Conservation (phyloP, 2,797 vertebrate species). For the Falco peregrinus region DNA sequence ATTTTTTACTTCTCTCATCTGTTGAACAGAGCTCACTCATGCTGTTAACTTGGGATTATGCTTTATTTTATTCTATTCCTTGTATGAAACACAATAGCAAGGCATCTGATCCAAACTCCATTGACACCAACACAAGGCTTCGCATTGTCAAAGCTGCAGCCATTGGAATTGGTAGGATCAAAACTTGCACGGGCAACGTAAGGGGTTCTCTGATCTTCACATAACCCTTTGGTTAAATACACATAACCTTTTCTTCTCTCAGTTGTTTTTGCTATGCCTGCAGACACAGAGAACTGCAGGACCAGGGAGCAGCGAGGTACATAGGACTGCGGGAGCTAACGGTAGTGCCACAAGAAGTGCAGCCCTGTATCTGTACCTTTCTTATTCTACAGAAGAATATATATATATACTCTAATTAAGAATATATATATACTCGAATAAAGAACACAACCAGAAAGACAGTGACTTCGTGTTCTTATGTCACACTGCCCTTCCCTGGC, state of each 20-base stretch:
- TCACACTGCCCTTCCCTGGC: background rate
- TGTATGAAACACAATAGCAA: background rate
- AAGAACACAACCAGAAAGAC: background rate
- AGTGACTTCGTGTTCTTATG: rapidly evolving
- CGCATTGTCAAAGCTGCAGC: background rate
- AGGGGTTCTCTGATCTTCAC: background rate
- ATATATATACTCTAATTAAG: no score
- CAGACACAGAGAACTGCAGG: background rate
- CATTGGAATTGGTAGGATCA: background rate
- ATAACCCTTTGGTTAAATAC: background rate
- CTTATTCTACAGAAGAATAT: background rate
- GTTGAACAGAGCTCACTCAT: background rate
- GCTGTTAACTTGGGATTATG: background rate
- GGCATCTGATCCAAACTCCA: background rate
- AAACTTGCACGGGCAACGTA: background rate
- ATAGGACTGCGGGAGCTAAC: background rate
- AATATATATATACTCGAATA: no score
- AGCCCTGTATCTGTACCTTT: background rate
- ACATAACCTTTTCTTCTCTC: background rate
- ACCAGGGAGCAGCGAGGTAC: background rate
- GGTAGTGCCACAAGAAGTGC: background rate
- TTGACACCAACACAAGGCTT: background rate
- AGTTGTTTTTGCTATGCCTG: background rate
- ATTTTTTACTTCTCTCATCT: background rate
- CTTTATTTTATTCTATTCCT: background rate